These are phyloP conservation scores for Pungitius pungitius DNA, from an alignment of 2,113 vertebrate genomes.

Conservation along the genomic window DNA sequence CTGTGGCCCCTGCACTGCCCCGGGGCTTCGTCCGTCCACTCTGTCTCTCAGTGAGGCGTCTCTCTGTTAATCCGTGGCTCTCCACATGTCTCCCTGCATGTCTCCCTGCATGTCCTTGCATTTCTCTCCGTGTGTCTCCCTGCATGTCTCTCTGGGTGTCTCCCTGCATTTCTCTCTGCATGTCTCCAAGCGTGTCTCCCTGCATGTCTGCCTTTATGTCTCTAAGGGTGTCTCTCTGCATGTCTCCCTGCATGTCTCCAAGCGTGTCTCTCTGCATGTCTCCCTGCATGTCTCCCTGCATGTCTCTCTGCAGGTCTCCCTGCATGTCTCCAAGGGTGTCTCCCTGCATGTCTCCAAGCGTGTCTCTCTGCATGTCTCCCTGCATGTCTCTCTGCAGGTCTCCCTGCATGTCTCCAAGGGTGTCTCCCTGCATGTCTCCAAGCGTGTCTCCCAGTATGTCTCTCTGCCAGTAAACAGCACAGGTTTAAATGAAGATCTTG, in stretches of 20 bases:
- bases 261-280: slow-evolving; percentile 12
- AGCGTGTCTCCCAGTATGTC: slow-evolving; percentile 11
- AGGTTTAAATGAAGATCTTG: slow-evolving; percentile 50
- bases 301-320: not conserved
- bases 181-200: too few species aligned
- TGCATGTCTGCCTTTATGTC: slow-evolving; percentile 1
- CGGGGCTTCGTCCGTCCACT: slow-evolving; percentile 44
- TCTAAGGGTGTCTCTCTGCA: slow-evolving; percentile 1
- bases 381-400: not conserved
- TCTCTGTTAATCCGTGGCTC: not conserved
- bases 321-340: not conserved
- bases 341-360: slow-evolving; percentile 1
- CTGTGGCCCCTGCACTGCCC: slow-evolving; percentile 36
- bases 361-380: slow-evolving; percentile 4
- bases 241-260: not conserved
- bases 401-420: not conserved
- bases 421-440: not conserved
- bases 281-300: slow-evolving; percentile 6
- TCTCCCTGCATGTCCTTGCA: too few species aligned
- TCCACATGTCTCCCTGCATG: too few species aligned
- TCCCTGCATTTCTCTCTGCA: too few species aligned
- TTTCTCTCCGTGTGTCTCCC: too few species aligned
- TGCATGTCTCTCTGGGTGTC: too few species aligned
- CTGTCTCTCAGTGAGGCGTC: slow-evolving; percentile 3
- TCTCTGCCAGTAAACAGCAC: slow-evolving; percentile 2